Evolutionary conservation across 2,888 invertebrate genomes (phyloP).

Genomic region (Balanococcus diminutus): DNA sequence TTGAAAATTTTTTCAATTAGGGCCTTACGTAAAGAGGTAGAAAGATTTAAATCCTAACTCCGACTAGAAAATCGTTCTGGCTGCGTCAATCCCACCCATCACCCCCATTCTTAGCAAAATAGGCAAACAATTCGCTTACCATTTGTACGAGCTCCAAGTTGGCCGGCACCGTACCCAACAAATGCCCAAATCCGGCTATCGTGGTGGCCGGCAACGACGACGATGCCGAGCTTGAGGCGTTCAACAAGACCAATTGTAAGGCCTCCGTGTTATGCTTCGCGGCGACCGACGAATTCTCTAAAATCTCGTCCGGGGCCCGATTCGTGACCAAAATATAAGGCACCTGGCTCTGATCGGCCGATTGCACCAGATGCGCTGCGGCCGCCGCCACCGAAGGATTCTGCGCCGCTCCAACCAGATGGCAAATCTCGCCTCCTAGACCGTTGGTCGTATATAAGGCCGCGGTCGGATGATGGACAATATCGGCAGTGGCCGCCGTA

Average conservation of each 20-base stretch:
- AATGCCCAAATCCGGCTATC: constrained; percentile 42
- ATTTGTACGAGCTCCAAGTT: constrained; percentile 50
- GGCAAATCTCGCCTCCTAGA: constrained; percentile 24
- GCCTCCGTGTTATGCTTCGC: constrained; percentile 46
- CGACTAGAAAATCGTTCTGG: too few relatives aligned
- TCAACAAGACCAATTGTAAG: constrained; percentile 44
- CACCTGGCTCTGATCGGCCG: constrained; percentile 21
- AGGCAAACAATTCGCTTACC: not conserved
- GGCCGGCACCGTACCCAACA: constrained; percentile 48
- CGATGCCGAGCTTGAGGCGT: constrained; percentile 33
- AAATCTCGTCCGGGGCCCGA: constrained; percentile 1
- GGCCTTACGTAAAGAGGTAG: too few relatives aligned
- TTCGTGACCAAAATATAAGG: constrained; percentile 40
- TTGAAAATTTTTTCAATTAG: too few relatives aligned
- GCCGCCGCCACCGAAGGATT: constrained; percentile 25
- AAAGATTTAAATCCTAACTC: too few relatives aligned
- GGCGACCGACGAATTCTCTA: constrained; percentile 3
- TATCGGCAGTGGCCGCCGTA: constrained; percentile 17
- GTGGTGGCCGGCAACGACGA: constrained; percentile 40
- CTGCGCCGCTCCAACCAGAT: not conserved
- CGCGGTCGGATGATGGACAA: constrained; percentile 13
- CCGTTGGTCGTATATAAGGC: not conserved
- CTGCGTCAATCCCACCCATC: not conserved
- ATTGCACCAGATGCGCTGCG: constrained; percentile 27
- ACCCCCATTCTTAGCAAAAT: not conserved